Conservation (phyloP, 2,888 invertebrate species). For the Amiota communis region DNA sequence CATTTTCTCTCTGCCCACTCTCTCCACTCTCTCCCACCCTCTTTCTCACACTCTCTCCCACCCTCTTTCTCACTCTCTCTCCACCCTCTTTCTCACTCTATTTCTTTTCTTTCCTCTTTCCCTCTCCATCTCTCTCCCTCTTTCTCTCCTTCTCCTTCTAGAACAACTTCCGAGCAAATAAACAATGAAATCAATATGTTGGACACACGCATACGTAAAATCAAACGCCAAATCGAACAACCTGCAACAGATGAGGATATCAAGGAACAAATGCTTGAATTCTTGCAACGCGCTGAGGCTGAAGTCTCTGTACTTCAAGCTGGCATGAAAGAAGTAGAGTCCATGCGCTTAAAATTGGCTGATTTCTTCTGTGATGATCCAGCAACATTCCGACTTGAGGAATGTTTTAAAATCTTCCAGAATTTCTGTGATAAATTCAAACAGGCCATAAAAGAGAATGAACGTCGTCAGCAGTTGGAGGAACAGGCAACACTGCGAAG, state of each 20-base stretch:
- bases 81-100: no score
- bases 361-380: constrained; percentile 97
- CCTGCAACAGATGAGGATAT: constrained; percentile 86
- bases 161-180: constrained; percentile 91
- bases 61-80: no score
- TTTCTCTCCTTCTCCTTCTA: constrained; percentile 66
- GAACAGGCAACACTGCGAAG: constrained; percentile 87
- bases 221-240: constrained; percentile 85
- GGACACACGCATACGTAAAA: constrained; percentile 83
- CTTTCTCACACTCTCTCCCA: no score
- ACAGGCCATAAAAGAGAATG: constrained; percentile 89
- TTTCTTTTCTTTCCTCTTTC: no score
- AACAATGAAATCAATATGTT: constrained; percentile 89
- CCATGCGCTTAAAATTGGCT: constrained; percentile 84
- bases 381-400: constrained; percentile 91
- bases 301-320: constrained; percentile 85
- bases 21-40: no score
- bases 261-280: constrained; percentile 89
- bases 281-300: constrained; percentile 83
- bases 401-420: constrained; percentile 92
- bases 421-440: constrained; percentile 91
- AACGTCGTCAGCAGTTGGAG: constrained; percentile 85
- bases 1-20: no score
- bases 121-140: no score
- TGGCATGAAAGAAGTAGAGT: constrained; percentile 88